Base-by-base conservation (phyloP, 2,797 vertebrate genomes). In the Pseudochaenichthys georgianus region DNA sequence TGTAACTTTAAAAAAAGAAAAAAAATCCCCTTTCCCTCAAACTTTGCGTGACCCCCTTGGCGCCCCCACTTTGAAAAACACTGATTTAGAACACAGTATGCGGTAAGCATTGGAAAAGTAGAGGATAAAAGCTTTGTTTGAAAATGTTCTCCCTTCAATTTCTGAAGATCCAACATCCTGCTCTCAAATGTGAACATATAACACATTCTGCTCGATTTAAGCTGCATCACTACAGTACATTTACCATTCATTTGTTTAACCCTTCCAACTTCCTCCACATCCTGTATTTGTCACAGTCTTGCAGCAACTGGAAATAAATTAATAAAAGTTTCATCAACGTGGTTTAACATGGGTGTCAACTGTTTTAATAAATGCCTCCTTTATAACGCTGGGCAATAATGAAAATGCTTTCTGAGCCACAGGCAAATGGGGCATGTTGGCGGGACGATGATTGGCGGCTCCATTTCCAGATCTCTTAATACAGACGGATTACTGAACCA, bases 281-380 rank as follows among this genome's bases (percentile, higher is more conserved):
- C 43, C 42, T 15, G 64, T 41, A 47, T 45, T 1, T 66, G 66
- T 55, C 57, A 50, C 23, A 28, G 23, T 4, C 28, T 3, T 19
- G 61, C 41, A 60, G 64, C 23, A 21, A 12, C 5, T 51, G 38
- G 5, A 78, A 72, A 73, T 71, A 11, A 54, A 57, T 64, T 47
- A 42, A 48, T 48, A 50, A n/a, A 42, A 53, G 55, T 65, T 59
- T 50, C 58, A 9, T 8, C 61, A 16, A 13, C 10, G 13, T 51
- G 9, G 10, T 48, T 48, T 48, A 9, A 48, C 48, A 48, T 9
- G 16, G 9, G 5, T 38, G 6, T 38, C 34, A 38, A 38, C 34
- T 38, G 34, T 9, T 38, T 38, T 38, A 28, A 38, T 6, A 38
- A 38, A 38, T 38, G 34, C 34, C 34, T 38, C 34, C 34, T 9